phyloP scores from a whole-genome alignment of 2,797 vertebrate species.

The Australoheros facetus region DNA sequence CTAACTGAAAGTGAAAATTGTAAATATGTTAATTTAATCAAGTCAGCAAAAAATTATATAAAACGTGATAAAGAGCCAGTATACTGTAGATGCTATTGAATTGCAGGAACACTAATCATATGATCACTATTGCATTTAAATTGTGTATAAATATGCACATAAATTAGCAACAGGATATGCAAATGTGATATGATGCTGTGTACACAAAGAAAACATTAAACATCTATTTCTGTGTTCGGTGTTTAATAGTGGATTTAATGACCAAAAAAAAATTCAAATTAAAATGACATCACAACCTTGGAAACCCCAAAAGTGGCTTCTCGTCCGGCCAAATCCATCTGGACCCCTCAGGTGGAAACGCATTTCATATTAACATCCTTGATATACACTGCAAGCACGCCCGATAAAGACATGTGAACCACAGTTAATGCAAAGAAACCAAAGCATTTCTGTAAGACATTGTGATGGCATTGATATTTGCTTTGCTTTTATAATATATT shows the following conservation, averaged over 20 bases:
- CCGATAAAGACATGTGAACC: neutral
- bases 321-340: constrained; percentile 93
- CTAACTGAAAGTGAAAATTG: neutral
- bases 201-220: too few species aligned
- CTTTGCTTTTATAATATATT: neutral
- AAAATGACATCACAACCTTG: constrained; percentile 87
- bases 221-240: too few species aligned
- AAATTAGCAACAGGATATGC: too few species aligned
- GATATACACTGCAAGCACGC: neutral
- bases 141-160: too few species aligned
- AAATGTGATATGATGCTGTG: too few species aligned
- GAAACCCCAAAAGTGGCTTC: constrained; percentile 96
- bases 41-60: neutral
- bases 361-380: neutral
- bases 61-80: too few species aligned
- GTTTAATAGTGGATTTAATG: too few species aligned
- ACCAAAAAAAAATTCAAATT: too few species aligned
- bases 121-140: too few species aligned
- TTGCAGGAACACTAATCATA: too few species aligned
- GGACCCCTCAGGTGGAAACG: constrained; percentile 83
- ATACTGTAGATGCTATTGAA: too few species aligned
- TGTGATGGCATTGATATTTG: neutral
- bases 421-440: neutral
- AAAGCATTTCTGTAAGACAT: neutral
- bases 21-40: neutral